Evolutionary conservation across 2,113 vertebrate genomes (phyloP).

Genomic region (Tupaia tana): DNA sequence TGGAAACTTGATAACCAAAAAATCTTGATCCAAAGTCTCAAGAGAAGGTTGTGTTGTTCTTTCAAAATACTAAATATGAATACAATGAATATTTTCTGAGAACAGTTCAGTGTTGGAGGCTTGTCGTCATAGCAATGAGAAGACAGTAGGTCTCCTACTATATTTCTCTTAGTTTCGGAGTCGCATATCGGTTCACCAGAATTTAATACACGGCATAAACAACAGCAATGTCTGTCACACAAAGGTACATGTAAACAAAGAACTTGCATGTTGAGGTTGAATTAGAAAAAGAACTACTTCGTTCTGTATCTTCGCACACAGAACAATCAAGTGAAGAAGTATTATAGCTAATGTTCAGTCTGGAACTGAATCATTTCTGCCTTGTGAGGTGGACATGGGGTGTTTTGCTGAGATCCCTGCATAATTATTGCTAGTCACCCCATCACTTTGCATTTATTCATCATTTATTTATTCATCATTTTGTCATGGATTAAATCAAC

Average conservation of each 20-base stretch:
- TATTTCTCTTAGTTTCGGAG: neutral
- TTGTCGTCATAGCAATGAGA: neutral
- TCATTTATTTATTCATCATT: neutral
- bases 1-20: slow-evolving; percentile 54
- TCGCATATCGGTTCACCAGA: neutral
- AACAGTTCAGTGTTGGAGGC: slow-evolving; percentile 6
- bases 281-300: neutral
- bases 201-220: slow-evolving; percentile 1
- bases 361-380: slow-evolving; percentile 1
- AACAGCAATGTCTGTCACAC: neutral
- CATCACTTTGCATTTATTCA: neutral
- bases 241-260: neutral
- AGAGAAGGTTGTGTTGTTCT: slow-evolving; percentile 13
- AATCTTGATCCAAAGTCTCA: slow-evolving; percentile 4
- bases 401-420: neutral
- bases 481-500: neutral
- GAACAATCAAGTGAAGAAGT: neutral
- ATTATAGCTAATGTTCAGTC: neutral
- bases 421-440: neutral
- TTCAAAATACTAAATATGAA: slow-evolving; percentile 56
- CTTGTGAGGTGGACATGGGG: too few relatives aligned
- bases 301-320: neutral
- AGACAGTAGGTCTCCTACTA: neutral
- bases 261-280: neutral
- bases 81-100: slow-evolving; percentile 16